Base-by-base conservation (phyloP, 2,888 invertebrate genomes). In the Leistus spinibarbis region DNA sequence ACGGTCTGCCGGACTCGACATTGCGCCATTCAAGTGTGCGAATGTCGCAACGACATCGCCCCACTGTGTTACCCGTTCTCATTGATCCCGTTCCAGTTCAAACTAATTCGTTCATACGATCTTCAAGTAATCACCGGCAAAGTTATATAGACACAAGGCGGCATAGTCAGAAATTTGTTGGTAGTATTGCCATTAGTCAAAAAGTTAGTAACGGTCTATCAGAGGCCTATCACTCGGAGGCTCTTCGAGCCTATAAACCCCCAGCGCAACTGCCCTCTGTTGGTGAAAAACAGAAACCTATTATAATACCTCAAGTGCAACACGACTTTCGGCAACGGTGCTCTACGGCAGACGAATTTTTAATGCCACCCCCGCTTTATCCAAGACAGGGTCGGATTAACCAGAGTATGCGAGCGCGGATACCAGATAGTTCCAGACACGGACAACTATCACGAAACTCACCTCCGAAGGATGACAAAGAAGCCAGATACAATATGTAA, bases 161-260 rank as follows among this genome's bases (percentile, higher is more conserved):
- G n/a, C 66, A 66, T 40, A 40, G 85, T 2, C 88, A 88, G 76
- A 88, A 88, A 78, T 80, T 88, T 76, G 79, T 88, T 4, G 87
- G 87, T 5, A 85, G 84, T 77, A 82, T 87, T 3, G 85, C 85
- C 0, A 82, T 84, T 10, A 86, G 87, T 79, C 84, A 86, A 78
- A 85, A 85, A 77, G 82, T 84, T 2, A 73, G 76, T 7, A 81
- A 80, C 67, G 82, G 83, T n/a, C 40, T 82, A 10, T 81, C 82
- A 1, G 84, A 84, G 40, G 82, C 83, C 66, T 84, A 82, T 77
- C 79, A 83, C 66, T 83, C 85, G 3, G 85, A 86, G 78, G 85
- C 86, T 0, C 78, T 86, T 65, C 79, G 83, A 70, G 67, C 74
- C n/a, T 64, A 79, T 0, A 79, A 81, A 78, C 82, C 83, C 19